These are phyloP conservation scores for Climacteris rufus DNA, from an alignment of 2,113 vertebrate genomes.

Conservation along the genomic window DNA sequence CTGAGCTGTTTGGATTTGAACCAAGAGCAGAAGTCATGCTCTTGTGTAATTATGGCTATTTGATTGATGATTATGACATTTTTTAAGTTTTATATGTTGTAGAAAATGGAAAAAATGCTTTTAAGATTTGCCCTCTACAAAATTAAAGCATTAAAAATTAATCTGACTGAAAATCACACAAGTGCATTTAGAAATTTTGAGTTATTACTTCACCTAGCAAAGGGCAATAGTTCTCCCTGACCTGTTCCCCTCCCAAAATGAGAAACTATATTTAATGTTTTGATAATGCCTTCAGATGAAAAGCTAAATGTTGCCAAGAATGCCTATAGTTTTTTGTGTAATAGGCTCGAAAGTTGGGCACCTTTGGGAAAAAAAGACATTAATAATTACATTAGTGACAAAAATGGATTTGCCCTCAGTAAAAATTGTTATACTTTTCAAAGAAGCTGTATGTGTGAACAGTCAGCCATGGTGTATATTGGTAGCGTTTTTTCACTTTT, in stretches of 20 bases:
- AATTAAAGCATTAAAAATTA: constrained; percentile 72
- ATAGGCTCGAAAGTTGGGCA: background rate
- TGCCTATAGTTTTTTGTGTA: background rate
- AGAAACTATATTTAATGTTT: constrained; percentile 35
- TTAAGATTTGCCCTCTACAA: constrained; percentile 51
- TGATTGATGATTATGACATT: constrained; percentile 54
- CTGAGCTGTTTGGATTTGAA: constrained; percentile 23
- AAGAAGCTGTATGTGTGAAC: background rate
- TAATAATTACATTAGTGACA: background rate
- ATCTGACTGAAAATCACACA: constrained; percentile 18
- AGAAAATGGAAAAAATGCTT: constrained; percentile 14
- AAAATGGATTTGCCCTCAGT: background rate
- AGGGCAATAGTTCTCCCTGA: background rate
- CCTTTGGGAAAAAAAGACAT: background rate
- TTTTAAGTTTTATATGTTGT: constrained; percentile 40
- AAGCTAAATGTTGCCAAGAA: constrained; percentile 2
- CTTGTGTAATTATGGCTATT: constrained; percentile 31
- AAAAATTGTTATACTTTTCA: background rate
- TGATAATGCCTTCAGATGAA: background rate
- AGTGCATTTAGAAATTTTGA: constrained; percentile 27
- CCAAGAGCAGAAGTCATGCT: background rate
- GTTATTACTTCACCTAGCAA: constrained; percentile 13
- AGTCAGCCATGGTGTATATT: background rate
- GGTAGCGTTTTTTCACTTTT: background rate
- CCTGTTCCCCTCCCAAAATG: background rate